Base-by-base conservation (phyloP, 1,140 invertebrate genomes). In the Tetramorium simillimum region DNA sequence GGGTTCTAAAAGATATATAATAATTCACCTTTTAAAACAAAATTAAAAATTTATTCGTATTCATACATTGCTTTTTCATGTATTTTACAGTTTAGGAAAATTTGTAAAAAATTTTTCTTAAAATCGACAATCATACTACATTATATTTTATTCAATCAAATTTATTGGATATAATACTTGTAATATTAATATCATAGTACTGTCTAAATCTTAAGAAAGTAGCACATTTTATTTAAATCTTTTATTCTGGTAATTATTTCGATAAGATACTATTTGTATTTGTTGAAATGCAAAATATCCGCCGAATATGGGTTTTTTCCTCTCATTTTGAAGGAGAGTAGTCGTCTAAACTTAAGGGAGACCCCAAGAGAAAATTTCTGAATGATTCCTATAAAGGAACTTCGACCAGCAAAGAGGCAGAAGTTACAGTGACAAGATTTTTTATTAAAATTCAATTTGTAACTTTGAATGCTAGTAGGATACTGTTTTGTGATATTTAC, bases 381-480 rank as follows among this genome's bases (percentile, higher is more conserved):
- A 53, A 80, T 37, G 40, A 78, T 51, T 51, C n/a, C 14, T 4
- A 40, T 80, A 67, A 65, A 65, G 33, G 33, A 80, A 67, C 18
- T 67, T 80, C 1, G 12, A 0, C 3, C 10, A 33, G 33, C 7
- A n/a, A 37, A 80, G 24, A 14, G 24, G 14, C 4, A 60, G 10
- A 60, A 60, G 56, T 60, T 24, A 43, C 33, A 49, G 37, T 9
- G 67, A 21, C 2, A 37, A 51, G 46, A 16, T 14, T 51, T 51
- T 21, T 9, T 21, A n/a, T 67, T 65, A 65, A 60, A 67, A 80
- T 46, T 80, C 28, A 80, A 28, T 80, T 80, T 80, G n/a, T 37
- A 80, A 80, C 62, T 80, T 80, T 7, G 10, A 80, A 24, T 78
- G 43, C n/a, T 67, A 46, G 18, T 18, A 24, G 24, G 7, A 67